Conservation (phyloP, 2,113 vertebrate species). For the Chloebia gouldiae region DNA sequence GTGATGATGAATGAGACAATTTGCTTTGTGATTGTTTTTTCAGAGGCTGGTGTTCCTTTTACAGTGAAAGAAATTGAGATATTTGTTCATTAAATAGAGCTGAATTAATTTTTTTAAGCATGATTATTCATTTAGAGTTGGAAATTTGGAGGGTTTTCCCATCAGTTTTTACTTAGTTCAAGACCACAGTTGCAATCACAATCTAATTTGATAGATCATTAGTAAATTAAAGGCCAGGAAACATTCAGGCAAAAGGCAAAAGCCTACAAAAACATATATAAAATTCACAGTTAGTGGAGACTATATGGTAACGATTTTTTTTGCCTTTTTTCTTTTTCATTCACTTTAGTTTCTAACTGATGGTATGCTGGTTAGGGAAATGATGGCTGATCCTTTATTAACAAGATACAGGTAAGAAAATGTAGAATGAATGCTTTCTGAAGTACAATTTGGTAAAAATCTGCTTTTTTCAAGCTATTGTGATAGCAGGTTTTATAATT, state of each 20-base stretch:
- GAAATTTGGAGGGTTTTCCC: neutral
- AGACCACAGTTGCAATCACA: neutral
- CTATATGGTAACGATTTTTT: neutral
- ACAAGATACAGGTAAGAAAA: constrained; percentile 91
- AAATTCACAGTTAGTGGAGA: neutral
- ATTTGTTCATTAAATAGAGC: neutral
- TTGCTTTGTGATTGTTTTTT: neutral
- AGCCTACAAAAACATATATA: neutral
- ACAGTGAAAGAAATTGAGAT: neutral
- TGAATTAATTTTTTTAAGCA: neutral
- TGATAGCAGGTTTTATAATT: neutral
- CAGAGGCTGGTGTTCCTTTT: neutral
- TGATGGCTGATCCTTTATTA: constrained; percentile 97
- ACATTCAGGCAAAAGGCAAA: neutral
- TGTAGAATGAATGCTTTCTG: neutral
- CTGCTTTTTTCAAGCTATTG: neutral
- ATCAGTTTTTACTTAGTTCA: neutral
- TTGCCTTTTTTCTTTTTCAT: neutral
- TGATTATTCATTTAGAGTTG: neutral
- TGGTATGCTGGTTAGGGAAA: constrained; percentile 97
- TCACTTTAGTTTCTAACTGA: constrained; percentile 91
- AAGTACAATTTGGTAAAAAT: neutral
- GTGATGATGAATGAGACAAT: neutral
- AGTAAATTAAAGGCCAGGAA: neutral
- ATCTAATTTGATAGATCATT: neutral